Evolutionary conservation across 2,888 invertebrate species (phyloP), one percentile per base, ranked within the genome.

Genomic region (Agrochola lota): DNA sequence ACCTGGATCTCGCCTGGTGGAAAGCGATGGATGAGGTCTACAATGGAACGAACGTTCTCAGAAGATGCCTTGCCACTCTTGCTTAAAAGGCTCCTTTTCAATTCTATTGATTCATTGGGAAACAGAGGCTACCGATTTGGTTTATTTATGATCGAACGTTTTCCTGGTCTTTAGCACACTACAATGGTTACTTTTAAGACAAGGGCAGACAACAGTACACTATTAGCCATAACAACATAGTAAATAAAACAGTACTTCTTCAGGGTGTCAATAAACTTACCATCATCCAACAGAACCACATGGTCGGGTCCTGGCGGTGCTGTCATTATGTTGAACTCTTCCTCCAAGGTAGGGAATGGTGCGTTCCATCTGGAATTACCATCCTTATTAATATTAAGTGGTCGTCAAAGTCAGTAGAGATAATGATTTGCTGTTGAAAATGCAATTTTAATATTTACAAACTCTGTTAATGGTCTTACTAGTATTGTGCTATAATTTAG

Each of bases 271-370:
- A 8, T 30, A n/a, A 8, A 76, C 94, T 93, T 93, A 98, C 98
- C 98, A 94, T 98, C 98, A 94, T 98, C 98, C 95, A 99, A 98
- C 86, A 98, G 97, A 74, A 98, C 98, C 83, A 98, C 97, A 91
- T 97, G 97, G 83, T 97, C 97, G 87, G 97, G 97, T 60, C 97
- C 97, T 88, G 97, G 96, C 63, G 97, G 97, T 57, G 98, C 97
- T 72, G 99, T 98, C 97, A 99, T 99, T 97, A 99, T 98, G 93
- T 98, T 99, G 96, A 99, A 99, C 96, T 99, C 99, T 93, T 99
- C 99, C 93, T 99, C 99, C 91, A 99, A 96, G 74, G 98, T 98
- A 88, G 99, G 98, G 97, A 99, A 99, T 73, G 98, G 98, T 73
- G 98, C 97, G 93, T 98, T 99, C 99, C 99, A 99, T 91, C 99